Evolutionary conservation across 2,888 invertebrate species (phyloP), one percentile per base, ranked within the genome.

Genomic region (Troglohyphantes excavatus): DNA sequence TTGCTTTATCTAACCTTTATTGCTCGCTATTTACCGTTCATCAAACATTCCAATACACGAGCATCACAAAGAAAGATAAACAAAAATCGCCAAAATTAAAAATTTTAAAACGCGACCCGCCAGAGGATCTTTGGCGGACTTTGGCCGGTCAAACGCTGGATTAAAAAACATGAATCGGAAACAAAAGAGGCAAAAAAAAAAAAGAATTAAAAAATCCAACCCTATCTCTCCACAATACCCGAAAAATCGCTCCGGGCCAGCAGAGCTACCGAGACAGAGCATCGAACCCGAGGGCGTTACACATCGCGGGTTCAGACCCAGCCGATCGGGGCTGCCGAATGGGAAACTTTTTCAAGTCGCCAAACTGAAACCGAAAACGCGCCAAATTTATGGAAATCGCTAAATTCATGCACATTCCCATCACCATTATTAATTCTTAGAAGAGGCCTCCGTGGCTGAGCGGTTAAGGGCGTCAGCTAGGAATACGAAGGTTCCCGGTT

Each of bases 201-300:
- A 75, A 82, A 59, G 33, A 78, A n/a, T n/a, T n/a, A n/a, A n/a
- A n/a, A n/a, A n/a, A n/a, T n/a, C n/a, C 78, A 78, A 78, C 43
- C 19, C 33, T 19, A 53, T 27, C 29, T n/a, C n/a, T n/a, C n/a
- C n/a, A n/a, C n/a, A n/a, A n/a, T n/a, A n/a, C 59, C 39, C 23
- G 39, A 70, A 82, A 68, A 43, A 39, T 7, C 26, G 75, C 75
- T 19, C 29, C 67, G 63, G 84, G 75, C 75, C 53, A 59, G 29
- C 39, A 33, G 61, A 46, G 46, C 46, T 26, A 23, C 17, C 43
- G 13, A 39, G 23, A 70, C 26, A 39, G 87, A 72, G 67, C 87
- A 72, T 67, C 87, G 87, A 87, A 81, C 87, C 65, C 65, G 19
- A 33, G 59, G 84, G 85, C 85, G 85, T 85, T 29, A 85, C 85